These are phyloP conservation scores for Opisthocomus hoazin DNA, from an alignment of 2,113 vertebrate genomes.

Conservation along the genomic window DNA sequence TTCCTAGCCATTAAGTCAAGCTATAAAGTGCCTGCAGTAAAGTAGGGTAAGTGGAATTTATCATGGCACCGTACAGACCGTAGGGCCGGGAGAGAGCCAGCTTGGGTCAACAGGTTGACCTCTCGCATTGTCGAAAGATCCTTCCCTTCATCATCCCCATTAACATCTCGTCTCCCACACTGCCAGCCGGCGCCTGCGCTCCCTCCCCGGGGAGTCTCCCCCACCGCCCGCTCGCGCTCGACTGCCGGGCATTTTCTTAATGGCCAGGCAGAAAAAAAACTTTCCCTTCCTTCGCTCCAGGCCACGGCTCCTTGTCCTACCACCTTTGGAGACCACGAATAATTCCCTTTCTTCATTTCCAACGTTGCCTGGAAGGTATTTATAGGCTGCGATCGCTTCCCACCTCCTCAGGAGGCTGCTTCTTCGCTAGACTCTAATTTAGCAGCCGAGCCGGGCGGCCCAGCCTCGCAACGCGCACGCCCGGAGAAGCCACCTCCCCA, in stretches of 20 bases:
- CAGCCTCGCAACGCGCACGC: background rate
- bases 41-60: conserved; percentile 19
- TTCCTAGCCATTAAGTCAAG: conserved; percentile 20
- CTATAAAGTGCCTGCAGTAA: conserved; percentile 33
- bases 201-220: background rate
- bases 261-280: background rate
- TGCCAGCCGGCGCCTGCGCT: background rate
- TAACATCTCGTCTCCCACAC: background rate
- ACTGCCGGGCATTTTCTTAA: background rate
- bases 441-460: background rate
- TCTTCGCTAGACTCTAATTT: background rate
- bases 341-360: conserved; percentile 52
- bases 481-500: background rate
- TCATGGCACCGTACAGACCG: background rate
- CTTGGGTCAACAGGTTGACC: conserved; percentile 11
- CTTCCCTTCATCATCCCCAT: conserved; percentile 11
- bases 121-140: background rate
- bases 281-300: background rate
- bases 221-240: background rate
- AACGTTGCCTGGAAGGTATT: conserved; percentile 22
- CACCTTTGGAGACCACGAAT: conserved; percentile 18
- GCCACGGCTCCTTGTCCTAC: background rate
- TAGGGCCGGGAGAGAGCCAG: background rate
- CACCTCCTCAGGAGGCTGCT: conserved; percentile 19
- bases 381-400: background rate